phyloP scores from a whole-genome alignment of 2,888 invertebrate genomes.

The Rhingia rostrata region DNA sequence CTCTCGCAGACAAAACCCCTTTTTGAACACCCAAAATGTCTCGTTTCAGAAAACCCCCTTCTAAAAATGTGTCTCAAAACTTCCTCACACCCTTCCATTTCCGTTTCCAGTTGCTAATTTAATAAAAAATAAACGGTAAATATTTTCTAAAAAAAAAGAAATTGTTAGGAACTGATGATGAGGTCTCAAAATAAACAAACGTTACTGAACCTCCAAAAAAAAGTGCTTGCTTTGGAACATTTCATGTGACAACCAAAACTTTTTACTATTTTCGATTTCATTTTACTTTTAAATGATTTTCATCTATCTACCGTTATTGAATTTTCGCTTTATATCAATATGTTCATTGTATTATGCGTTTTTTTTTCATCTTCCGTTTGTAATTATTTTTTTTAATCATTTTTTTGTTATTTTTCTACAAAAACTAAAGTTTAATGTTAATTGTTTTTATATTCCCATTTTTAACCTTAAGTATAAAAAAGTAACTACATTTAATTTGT shows the following conservation, averaged over 20 bases:
- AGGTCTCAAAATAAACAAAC: constrained; percentile 5
- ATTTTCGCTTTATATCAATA: constrained; percentile 11
- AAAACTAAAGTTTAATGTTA: constrained; percentile 41
- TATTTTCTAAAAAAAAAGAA: neutral
- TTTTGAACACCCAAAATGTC: too few relatives aligned
- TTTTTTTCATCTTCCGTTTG: constrained; percentile 1
- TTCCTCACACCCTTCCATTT: neutral
- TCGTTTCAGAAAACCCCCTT: too few relatives aligned
- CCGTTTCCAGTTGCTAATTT: neutral
- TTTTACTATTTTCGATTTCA: neutral
- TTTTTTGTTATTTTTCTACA: constrained; percentile 57
- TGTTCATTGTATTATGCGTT: constrained; percentile 25
- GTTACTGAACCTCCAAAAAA: neutral
- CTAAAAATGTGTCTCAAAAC: too few relatives aligned
- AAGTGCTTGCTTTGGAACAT: constrained; percentile 28
- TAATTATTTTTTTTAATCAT: constrained; percentile 12
- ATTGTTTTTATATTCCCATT: constrained; percentile 21
- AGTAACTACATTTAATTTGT: constrained; percentile 71
- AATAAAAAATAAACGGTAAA: neutral
- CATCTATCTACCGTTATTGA: constrained; percentile 58
- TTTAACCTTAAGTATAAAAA: constrained; percentile 73
- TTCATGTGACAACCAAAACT: constrained; percentile 57
- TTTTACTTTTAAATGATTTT: constrained; percentile 40
- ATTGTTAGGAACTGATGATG: constrained; percentile 66
- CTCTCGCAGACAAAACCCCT: too few relatives aligned